Evolutionary conservation across 2,797 vertebrate species (phyloP), one percentile per base, ranked within the genome.

Genomic region (Tangara arthus): DNA sequence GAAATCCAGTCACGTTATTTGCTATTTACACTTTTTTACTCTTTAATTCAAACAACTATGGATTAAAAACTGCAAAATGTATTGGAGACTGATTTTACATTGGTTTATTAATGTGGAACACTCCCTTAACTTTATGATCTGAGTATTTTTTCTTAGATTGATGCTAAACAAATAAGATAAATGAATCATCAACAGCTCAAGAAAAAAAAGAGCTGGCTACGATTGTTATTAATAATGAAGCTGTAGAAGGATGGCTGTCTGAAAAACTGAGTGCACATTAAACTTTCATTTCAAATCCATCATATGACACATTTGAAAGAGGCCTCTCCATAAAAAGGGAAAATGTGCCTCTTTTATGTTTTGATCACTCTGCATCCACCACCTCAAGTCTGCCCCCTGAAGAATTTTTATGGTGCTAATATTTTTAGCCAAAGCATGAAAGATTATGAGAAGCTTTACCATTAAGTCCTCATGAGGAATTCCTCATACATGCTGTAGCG

Each of bases 191-290:
- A 88, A 81, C 70, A 69, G 47, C 30, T 82, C 32, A 56, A 64
- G 27, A 28, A 60, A 65, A 56, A 63, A 55, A 52, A 72, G 66
- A 64, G 26, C 49, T 81, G 49, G 49, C 44, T 93, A 85, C 66
- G 73, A 90, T 55, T 35, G 42, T 69, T 94, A 86, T 85, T 89
- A 94, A 91, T 87, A 85, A 92, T 28, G 47, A 92, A 91, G 71
- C 87, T 88, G 79, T 66, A 68, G 81, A 93, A 87, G 91, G 78
- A 94, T n/a, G 77, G 34, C 64, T 94, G 89, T 32, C 75, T 85
- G 28, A 86, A 71, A 86, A 85, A 64, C 41, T 55, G 24, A 42
- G n/a, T 61, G 32, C 47, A 77, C 53, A 59, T 72, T 75, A 72
- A 76, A 90, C 59, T 57, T 90, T 78, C 30, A 77, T 87, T 94